Percentiles rank a stretch among this genome's conserved stretches.
phyloP scores from a whole-genome alignment of 2,113 vertebrate genomes.

The Aramus guarauna region DNA sequence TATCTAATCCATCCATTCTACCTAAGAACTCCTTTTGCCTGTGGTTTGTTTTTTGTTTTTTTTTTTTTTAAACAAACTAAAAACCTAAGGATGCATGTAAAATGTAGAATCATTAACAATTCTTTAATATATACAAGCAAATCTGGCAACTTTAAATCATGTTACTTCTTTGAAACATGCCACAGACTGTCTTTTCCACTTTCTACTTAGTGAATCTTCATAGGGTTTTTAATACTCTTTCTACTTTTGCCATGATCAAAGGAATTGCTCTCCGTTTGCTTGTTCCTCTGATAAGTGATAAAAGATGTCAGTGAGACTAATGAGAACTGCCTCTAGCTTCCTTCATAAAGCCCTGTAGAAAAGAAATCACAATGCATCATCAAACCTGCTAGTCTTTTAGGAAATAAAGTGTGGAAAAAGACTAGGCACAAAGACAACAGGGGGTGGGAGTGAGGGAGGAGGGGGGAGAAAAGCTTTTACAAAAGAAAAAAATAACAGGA shows the following conservation, averaged over 20 bases:
- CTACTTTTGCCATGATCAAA: constrained; percentile 81
- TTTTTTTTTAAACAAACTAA: background rate
- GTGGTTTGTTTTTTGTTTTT: background rate
- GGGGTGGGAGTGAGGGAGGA: background rate
- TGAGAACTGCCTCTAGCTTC: constrained; percentile 68
- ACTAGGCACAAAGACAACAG: constrained; percentile 32
- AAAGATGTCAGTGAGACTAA: constrained; percentile 78
- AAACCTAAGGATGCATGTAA: constrained; percentile 10
- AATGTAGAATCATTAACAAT: constrained; percentile 46
- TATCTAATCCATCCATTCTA: constrained; percentile 19
- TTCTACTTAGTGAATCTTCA: constrained; percentile 74
- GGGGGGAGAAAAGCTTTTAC: background rate
- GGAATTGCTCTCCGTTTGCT: constrained; percentile 75
- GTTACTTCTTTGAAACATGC: constrained; percentile 74
- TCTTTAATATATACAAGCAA: constrained; percentile 72
- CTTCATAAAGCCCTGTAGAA: constrained; percentile 71
- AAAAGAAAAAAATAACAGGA: constrained; percentile 8
- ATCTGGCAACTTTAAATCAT: constrained; percentile 66
- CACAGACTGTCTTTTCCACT: constrained; percentile 66
- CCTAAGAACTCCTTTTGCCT: background rate
- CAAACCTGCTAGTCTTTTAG: constrained; percentile 65
- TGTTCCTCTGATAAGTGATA: constrained; percentile 82
- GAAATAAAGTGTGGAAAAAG: constrained; percentile 53
- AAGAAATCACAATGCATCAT: constrained; percentile 60
- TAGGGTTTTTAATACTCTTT: constrained; percentile 76